Conservation (phyloP, 2,888 invertebrate species). For the Hipparchia sbordonii region DNA sequence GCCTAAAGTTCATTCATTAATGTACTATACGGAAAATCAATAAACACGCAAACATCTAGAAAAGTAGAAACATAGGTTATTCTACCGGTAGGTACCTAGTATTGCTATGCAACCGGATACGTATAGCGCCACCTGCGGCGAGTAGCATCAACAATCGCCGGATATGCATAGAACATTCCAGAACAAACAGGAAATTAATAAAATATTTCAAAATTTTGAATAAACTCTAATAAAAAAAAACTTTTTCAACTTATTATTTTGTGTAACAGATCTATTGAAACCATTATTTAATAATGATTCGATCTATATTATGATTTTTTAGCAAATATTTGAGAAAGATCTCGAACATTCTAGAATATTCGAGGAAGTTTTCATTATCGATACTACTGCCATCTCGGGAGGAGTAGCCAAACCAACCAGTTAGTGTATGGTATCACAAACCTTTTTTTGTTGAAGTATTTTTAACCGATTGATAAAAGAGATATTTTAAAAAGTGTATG, state of each 20-base stretch:
- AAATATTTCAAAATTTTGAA: slow-evolving; percentile 41
- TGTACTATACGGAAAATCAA: slow-evolving; percentile 37
- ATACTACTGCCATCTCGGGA: slow-evolving; percentile 48
- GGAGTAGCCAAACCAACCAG: slow-evolving; percentile 47
- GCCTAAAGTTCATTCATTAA: slow-evolving; percentile 13
- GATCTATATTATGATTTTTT: slow-evolving; percentile 1
- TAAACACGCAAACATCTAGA: slow-evolving; percentile 45
- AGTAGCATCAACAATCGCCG: slow-evolving; percentile 53
- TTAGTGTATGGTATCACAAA: slow-evolving; percentile 45
- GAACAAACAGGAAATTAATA: slow-evolving; percentile 41
- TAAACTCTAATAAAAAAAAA: slow-evolving; percentile 29
- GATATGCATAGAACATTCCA: slow-evolving; percentile 68
- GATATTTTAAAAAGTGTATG: not conserved
- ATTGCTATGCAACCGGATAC: slow-evolving; percentile 50
- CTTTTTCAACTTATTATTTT: not conserved
- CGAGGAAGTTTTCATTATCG: slow-evolving; percentile 27
- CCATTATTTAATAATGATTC: slow-evolving; percentile 44
- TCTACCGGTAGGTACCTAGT: slow-evolving; percentile 31
- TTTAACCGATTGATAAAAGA: not conserved
- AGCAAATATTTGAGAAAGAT: slow-evolving; percentile 52
- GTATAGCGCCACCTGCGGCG: slow-evolving; percentile 54
- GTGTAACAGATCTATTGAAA: not conserved
- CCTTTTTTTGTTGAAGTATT: slow-evolving; percentile 48
- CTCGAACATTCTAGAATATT: slow-evolving; percentile 63
- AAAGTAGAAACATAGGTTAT: slow-evolving; percentile 34